These are phyloP conservation scores for Euproctis similis DNA, from an alignment of 2,888 invertebrate species.

Conservation along the genomic window DNA sequence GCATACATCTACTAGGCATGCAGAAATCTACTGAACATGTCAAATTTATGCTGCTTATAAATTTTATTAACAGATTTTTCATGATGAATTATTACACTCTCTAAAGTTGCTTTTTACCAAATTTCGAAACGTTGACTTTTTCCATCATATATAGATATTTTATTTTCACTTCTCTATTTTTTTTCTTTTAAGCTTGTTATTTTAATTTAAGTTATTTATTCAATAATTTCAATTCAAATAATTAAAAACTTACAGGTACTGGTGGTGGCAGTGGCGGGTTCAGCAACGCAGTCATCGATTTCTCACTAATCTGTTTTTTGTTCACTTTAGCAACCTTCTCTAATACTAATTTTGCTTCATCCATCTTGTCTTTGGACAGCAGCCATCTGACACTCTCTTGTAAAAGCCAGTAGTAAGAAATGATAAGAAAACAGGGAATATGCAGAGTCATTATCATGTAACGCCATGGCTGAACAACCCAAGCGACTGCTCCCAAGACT, in stretches of 20 bases:
- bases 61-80: too few relatives aligned
- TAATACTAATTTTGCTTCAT: slow-evolving; percentile 77
- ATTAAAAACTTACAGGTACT: slow-evolving; percentile 8
- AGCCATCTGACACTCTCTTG: slow-evolving; percentile 84
- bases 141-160: too few relatives aligned
- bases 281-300: slow-evolving; percentile 56
- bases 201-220: too few relatives aligned
- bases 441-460: slow-evolving; percentile 78
- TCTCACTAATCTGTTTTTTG: slow-evolving; percentile 70
- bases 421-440: slow-evolving; percentile 78
- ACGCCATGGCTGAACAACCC: slow-evolving; percentile 81
- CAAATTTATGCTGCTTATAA: too few relatives aligned
- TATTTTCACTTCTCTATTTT: too few relatives aligned
- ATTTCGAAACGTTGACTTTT: too few relatives aligned
- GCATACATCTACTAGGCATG: too few relatives aligned
- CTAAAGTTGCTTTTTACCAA: too few relatives aligned
- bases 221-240: too few relatives aligned
- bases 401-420: slow-evolving; percentile 79
- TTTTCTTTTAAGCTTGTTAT: too few relatives aligned
- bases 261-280: slow-evolving; percentile 43
- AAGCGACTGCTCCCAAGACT: slow-evolving; percentile 79
- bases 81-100: too few relatives aligned
- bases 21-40: too few relatives aligned
- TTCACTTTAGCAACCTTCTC: slow-evolving; percentile 78
- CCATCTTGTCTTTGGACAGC: slow-evolving; percentile 78